These are phyloP conservation scores for Cryptus viduatorius DNA, from an alignment of 2,888 invertebrate species.

Conservation along the genomic window DNA sequence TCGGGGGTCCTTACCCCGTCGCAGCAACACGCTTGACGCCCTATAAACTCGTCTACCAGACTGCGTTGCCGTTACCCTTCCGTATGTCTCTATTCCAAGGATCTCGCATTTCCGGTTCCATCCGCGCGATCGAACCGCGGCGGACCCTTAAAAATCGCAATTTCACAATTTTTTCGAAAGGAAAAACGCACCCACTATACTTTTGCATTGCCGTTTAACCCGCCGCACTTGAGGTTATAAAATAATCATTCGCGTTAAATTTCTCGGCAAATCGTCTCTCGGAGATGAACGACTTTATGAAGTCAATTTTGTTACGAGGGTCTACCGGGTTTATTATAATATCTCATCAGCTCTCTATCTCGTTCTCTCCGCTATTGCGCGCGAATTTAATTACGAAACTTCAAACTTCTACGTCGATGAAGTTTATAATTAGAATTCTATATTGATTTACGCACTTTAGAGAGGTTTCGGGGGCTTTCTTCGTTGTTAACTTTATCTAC, in stretches of 20 bases:
- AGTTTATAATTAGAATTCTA: background rate
- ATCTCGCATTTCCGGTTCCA: conserved; percentile 33
- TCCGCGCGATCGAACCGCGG: conserved; percentile 12
- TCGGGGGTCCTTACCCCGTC: conserved; percentile 56
- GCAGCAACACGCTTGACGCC: conserved; percentile 39
- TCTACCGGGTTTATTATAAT: too few species aligned
- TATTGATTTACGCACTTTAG: background rate
- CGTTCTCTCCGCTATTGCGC: background rate
- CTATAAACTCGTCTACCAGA: conserved; percentile 45
- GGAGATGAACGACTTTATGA: background rate
- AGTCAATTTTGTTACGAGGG: too few species aligned
- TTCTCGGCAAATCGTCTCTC: background rate
- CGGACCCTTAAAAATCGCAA: background rate
- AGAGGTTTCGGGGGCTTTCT: background rate
- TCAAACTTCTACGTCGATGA: background rate
- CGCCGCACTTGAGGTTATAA: background rate
- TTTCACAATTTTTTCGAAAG: too few species aligned
- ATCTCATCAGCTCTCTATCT: background rate
- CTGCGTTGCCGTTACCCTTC: background rate
- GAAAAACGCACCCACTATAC: background rate
- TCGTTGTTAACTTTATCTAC: background rate
- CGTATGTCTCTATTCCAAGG: conserved; percentile 32
- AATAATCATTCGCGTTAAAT: too few species aligned
- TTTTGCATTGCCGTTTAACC: background rate
- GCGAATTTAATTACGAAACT: background rate